A percentile compares a stretch with the other conserved stretches of the same genome.
Conservation (phyloP, 2,797 vertebrate genomes). For the Picus viridis region DNA sequence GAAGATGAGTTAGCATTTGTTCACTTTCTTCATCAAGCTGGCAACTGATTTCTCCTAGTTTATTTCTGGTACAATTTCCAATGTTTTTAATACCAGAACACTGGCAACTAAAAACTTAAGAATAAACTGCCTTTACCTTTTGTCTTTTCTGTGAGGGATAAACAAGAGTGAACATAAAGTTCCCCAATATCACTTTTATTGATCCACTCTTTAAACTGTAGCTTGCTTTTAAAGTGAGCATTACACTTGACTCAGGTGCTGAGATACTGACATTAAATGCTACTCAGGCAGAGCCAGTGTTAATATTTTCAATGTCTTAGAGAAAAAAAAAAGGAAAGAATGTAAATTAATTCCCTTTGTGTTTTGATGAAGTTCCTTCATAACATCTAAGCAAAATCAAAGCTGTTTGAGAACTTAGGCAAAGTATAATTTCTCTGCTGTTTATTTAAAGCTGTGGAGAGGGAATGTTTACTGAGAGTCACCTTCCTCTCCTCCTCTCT, state of each 20-base stretch:
- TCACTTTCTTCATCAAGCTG: neutral
- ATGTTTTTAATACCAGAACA: neutral
- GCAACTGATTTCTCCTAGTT: neutral
- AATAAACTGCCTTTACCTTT: neutral
- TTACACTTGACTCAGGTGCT: slow-evolving; percentile 14
- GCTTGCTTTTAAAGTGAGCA: neutral
- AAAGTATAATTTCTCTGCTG: slow-evolving; percentile 30
- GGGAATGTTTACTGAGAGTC: neutral
- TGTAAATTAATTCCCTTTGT: slow-evolving; percentile 18
- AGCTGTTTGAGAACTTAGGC: neutral
- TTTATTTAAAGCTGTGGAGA: slow-evolving; percentile 1
- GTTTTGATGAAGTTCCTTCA: slow-evolving; percentile 19
- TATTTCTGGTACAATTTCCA: neutral
- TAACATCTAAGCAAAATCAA: slow-evolving; percentile 49
- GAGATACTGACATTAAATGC: neutral
- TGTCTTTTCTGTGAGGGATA: neutral
- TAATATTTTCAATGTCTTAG: slow-evolving; percentile 42
- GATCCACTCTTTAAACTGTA: neutral
- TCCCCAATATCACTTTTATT: neutral
- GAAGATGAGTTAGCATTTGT: neutral
- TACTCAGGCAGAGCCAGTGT: slow-evolving; percentile 9
- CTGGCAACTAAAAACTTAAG: neutral
- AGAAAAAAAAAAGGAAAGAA: neutral
- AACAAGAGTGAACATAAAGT: neutral
- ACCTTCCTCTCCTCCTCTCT: slow-evolving; percentile 38